Conservation (phyloP, 2,888 invertebrate species). For the Subacronicta megacephala region DNA sequence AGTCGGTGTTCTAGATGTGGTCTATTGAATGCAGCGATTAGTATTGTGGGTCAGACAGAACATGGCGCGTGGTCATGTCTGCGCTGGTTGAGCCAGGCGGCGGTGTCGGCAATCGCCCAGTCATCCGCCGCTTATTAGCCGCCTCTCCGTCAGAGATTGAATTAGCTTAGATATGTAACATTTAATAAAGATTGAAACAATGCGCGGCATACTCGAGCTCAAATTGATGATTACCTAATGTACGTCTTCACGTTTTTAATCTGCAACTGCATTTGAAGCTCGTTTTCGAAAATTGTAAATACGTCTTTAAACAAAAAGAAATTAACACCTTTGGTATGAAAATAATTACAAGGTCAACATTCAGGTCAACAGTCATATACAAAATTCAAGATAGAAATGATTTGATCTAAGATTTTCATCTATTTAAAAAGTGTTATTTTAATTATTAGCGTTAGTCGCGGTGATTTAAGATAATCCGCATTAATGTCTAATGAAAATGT, state of each 20-base stretch:
- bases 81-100: conserved; percentile 49
- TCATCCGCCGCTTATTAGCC: conserved; percentile 84
- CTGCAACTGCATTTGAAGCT: no score
- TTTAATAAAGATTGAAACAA: conserved; percentile 82
- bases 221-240: conserved; percentile 14
- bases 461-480: conserved; percentile 53
- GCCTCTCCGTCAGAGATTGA: conserved; percentile 80
- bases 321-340: no score
- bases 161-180: conserved; percentile 81
- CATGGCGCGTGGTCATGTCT: conserved; percentile 70
- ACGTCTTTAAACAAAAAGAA: neutral
- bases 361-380: no score
- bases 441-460: conserved; percentile 45
- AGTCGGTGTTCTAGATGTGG: conserved; percentile 48
- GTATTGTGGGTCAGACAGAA: conserved; percentile 66
- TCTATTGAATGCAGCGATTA: conserved; percentile 66
- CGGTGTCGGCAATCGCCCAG: conserved; percentile 76
- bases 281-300: no score
- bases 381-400: conserved; percentile 7
- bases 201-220: conserved; percentile 45
- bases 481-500: conserved; percentile 55
- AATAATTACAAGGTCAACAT: no score
- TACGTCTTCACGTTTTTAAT: neutral
- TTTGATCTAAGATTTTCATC: conserved; percentile 12
- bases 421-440: conserved; percentile 32